Evolutionary conservation across 2,888 invertebrate species (phyloP).

Genomic region (Nasonovia ribisnigri): DNA sequence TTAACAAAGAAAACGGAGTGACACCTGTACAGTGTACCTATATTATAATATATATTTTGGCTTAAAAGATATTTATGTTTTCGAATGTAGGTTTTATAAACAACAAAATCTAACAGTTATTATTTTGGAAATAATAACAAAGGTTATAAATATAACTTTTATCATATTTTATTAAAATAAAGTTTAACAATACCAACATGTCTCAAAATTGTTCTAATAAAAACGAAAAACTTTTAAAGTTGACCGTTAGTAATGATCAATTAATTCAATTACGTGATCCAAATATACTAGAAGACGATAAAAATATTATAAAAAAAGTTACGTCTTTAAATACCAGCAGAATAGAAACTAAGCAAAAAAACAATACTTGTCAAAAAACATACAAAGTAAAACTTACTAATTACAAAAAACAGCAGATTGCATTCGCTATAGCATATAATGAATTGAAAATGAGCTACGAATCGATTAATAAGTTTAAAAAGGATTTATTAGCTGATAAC

Average conservation of each 20-base stretch:
- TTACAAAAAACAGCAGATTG: conserved; percentile 15
- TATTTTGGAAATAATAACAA: not conserved
- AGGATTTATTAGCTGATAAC: not conserved
- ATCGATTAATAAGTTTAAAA: not conserved
- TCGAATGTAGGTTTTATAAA: not conserved
- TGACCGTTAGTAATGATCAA: not conserved
- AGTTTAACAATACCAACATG: not conserved
- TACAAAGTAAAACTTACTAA: not conserved
- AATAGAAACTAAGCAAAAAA: not conserved
- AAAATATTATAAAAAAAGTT: conserved; percentile 11
- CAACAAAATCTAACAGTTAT: not conserved
- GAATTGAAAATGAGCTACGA: conserved; percentile 10
- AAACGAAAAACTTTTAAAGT: not conserved
- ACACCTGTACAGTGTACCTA: too few relatives aligned
- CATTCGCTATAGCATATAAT: not conserved
- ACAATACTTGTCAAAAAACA: not conserved
- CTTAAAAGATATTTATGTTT: not conserved
- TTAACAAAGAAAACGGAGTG: too few relatives aligned
- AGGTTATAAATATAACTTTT: not conserved
- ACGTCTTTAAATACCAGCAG: not conserved
- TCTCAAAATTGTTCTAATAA: not conserved
- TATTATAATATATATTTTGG: not conserved
- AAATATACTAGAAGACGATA: not conserved
- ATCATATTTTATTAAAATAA: not conserved
- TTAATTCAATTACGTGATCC: not conserved